phyloP scores from a whole-genome alignment of 2,888 invertebrate species.

The Sinelater perroti region DNA sequence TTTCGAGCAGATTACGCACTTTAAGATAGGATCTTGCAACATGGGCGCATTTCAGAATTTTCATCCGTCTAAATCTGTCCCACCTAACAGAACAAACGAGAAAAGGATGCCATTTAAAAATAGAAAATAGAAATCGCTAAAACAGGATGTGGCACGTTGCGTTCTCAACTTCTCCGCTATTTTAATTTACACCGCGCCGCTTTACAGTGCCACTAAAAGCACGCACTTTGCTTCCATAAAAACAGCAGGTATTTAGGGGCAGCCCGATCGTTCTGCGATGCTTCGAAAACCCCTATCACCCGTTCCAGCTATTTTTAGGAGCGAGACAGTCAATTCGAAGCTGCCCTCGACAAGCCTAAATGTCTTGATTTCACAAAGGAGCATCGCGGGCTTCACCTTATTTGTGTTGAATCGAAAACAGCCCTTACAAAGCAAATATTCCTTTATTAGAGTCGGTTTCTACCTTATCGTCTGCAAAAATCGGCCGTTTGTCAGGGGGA shows the following conservation, averaged over 20 bases:
- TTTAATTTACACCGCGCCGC: too few species aligned
- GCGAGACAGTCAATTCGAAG: too few species aligned
- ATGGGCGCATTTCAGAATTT: slow-evolving; percentile 3
- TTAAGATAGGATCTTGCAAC: neutral
- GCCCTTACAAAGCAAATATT: slow-evolving; percentile 35
- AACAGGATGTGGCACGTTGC: slow-evolving; percentile 13
- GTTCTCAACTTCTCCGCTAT: neutral
- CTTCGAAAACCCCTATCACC: neutral
- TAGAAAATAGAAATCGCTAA: slow-evolving; percentile 11
- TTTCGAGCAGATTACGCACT: neutral
- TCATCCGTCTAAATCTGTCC: slow-evolving; percentile 1
- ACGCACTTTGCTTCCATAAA: neutral
- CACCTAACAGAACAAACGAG: slow-evolving; percentile 2
- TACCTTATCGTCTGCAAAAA: slow-evolving; percentile 38
- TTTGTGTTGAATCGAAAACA: slow-evolving; percentile 31
- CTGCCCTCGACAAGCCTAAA: too few species aligned
- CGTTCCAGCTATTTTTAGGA: too few species aligned
- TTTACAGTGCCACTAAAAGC: too few species aligned
- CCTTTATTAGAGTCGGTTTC: slow-evolving; percentile 31
- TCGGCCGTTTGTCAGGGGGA: slow-evolving; percentile 34
- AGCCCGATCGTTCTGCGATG: neutral
- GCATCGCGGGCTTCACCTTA: slow-evolving; percentile 20
- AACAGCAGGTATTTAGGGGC: neutral
- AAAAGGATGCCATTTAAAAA: slow-evolving; percentile 28
- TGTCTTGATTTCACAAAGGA: slow-evolving; percentile 26